These are phyloP conservation scores for Chelonus insularis DNA, from an alignment of 1,140 invertebrate species.

Conservation along the genomic window DNA sequence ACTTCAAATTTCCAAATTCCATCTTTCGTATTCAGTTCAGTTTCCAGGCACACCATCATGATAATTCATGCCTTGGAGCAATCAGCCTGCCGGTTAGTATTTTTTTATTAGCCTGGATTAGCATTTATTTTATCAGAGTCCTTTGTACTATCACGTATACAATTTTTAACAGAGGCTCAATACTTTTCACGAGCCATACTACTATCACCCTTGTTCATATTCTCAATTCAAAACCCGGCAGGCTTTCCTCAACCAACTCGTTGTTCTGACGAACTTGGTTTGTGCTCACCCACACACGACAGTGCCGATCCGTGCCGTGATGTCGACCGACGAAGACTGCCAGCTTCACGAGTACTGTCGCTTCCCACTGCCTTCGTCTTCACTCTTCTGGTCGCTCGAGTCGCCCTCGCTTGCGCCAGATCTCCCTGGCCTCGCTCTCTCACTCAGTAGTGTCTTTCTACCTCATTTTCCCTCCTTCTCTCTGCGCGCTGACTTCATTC, in stretches of 20 bases:
- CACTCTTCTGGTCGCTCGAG: constrained; percentile 7
- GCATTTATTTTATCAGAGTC: too few relatives aligned
- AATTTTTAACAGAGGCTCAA: too few relatives aligned
- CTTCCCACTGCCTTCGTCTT: constrained; percentile 20
- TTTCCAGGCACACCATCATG: not conserved
- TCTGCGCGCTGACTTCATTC: not conserved
- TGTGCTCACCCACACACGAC: not conserved
- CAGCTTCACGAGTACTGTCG: constrained; percentile 19
- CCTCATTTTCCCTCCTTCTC: not conserved
- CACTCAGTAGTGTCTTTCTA: not conserved
- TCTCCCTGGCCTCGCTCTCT: constrained; percentile 3
- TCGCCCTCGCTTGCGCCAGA: constrained; percentile 10
- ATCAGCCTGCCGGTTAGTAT: not conserved
- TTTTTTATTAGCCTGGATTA: too few relatives aligned
- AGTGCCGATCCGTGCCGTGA: constrained; percentile 18
- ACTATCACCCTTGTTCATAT: not conserved
- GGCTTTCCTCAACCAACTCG: not conserved
- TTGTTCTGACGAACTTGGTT: not conserved
- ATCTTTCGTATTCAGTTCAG: not conserved
- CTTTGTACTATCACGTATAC: too few relatives aligned
- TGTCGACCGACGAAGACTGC: constrained; percentile 26
- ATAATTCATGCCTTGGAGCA: not conserved
- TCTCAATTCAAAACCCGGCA: not conserved
- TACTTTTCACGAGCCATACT: too few relatives aligned
- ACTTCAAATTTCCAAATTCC: too few relatives aligned